A percentile compares a stretch with the other conserved stretches of the same genome.
Conservation (phyloP, 2,888 invertebrate genomes). For the Hypena proboscidalis region DNA sequence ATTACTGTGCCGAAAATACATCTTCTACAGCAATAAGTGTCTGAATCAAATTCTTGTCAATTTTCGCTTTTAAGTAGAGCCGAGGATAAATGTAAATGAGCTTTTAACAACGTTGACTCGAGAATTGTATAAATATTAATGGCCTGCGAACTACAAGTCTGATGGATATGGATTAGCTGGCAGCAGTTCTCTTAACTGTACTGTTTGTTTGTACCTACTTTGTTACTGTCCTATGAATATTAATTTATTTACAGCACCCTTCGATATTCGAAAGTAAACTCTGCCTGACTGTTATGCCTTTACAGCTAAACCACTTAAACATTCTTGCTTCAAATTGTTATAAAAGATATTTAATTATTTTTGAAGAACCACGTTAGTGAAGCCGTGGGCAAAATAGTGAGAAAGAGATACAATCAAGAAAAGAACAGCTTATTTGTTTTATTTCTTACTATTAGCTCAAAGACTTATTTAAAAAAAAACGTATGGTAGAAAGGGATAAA, state of each 20-base stretch:
- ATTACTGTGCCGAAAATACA: conserved; percentile 17
- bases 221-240: conserved; percentile 53
- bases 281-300: too few relatives aligned
- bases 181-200: conserved; percentile 50
- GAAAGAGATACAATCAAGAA: too few relatives aligned
- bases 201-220: conserved; percentile 43
- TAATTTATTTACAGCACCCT: conserved; percentile 56
- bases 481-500: too few relatives aligned
- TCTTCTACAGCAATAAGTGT: conserved; percentile 50
- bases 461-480: too few relatives aligned
- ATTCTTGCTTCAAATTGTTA: too few relatives aligned
- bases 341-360: too few relatives aligned
- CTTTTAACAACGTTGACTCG: conserved; percentile 71
- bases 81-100: conserved; percentile 80
- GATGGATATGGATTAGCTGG: conserved; percentile 69
- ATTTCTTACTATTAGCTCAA: too few relatives aligned
- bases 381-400: too few relatives aligned
- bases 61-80: conserved; percentile 67
- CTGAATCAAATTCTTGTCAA: conserved; percentile 65
- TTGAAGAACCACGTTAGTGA: too few relatives aligned
- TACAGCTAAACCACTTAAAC: too few relatives aligned
- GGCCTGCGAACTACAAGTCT: conserved; percentile 62
- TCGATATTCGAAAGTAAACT: too few relatives aligned
- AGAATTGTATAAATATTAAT: conserved; percentile 80
- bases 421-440: too few relatives aligned